These are phyloP conservation scores for Embidobia sp. DNA, from an alignment of 2,888 invertebrate genomes.

Conservation along the genomic window DNA sequence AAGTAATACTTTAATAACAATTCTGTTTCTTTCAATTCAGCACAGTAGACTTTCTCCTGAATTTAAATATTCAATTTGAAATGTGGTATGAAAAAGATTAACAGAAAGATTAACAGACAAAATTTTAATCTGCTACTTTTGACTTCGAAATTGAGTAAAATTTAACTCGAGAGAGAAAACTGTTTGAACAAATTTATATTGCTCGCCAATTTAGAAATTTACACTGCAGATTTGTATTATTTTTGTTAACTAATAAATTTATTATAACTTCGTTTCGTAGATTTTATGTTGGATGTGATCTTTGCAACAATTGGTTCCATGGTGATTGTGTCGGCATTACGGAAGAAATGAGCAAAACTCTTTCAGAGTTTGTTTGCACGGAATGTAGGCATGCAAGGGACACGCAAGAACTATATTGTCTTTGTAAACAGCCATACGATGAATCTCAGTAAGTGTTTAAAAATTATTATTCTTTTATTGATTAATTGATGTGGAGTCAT, in stretches of 20 bases:
- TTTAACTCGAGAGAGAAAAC: too few relatives aligned
- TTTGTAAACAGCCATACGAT: conserved; percentile 98
- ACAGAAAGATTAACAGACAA: too few relatives aligned
- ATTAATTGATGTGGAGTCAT: too few relatives aligned
- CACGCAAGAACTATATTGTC: conserved; percentile 96
- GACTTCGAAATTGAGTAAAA: too few relatives aligned
- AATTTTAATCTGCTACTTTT: too few relatives aligned
- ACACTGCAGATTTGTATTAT: too few relatives aligned
- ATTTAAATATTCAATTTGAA: too few relatives aligned
- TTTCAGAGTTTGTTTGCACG: conserved; percentile 94
- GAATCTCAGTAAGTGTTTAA: conserved; percentile 92
- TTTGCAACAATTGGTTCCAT: conserved; percentile 99
- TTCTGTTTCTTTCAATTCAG: too few relatives aligned
- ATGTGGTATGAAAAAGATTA: too few relatives aligned
- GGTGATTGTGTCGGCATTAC: conserved; percentile 97
- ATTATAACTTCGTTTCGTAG: conserved; percentile 82
- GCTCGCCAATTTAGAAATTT: too few relatives aligned
- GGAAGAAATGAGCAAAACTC: conserved; percentile 93
- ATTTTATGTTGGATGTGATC: conserved; percentile 98
- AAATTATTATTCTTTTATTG: background rate
- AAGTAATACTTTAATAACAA: conserved; percentile 84
- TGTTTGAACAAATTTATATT: too few relatives aligned
- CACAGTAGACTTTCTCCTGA: too few relatives aligned
- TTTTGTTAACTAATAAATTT: conserved; percentile 85
- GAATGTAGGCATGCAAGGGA: conserved; percentile 93